A percentile compares a stretch with the other conserved stretches of the same genome.
Evolutionary conservation across 2,888 invertebrate genomes (phyloP).

Genomic region (Conistra vaccinii): DNA sequence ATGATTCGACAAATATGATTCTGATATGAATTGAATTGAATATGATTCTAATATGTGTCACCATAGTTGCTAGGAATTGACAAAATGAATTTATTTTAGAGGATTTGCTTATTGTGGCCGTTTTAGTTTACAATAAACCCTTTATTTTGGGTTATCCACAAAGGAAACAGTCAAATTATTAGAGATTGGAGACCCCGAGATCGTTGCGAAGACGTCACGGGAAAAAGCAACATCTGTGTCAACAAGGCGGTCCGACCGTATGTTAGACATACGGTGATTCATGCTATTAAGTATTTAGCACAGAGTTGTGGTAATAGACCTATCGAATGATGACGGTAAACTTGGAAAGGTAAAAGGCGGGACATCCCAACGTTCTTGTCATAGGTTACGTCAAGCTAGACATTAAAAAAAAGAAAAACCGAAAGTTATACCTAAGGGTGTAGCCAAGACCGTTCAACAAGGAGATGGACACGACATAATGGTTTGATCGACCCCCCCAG

Average conservation of each 20-base stretch:
- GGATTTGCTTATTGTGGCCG: no score
- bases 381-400: neutral
- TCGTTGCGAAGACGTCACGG: constrained; percentile 13
- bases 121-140: no score
- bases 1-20: no score
- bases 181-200: no score
- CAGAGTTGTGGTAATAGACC: neutral
- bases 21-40: no score
- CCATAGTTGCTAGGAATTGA: no score
- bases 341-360: constrained; percentile 6
- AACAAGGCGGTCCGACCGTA: neutral
- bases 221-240: constrained; percentile 3
- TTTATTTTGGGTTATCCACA: constrained; percentile 7
- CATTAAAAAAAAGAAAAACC: no score
- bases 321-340: neutral
- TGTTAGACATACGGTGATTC: constrained; percentile 1
- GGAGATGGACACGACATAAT: neutral
- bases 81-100: no score
- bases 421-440: neutral
- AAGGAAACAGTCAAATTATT: constrained; percentile 6
- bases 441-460: neutral
- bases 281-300: neutral
- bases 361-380: neutral
- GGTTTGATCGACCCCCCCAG: neutral
- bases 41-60: no score